Conservation (phyloP, 2,113 vertebrate genomes). For the Perca flavescens region DNA sequence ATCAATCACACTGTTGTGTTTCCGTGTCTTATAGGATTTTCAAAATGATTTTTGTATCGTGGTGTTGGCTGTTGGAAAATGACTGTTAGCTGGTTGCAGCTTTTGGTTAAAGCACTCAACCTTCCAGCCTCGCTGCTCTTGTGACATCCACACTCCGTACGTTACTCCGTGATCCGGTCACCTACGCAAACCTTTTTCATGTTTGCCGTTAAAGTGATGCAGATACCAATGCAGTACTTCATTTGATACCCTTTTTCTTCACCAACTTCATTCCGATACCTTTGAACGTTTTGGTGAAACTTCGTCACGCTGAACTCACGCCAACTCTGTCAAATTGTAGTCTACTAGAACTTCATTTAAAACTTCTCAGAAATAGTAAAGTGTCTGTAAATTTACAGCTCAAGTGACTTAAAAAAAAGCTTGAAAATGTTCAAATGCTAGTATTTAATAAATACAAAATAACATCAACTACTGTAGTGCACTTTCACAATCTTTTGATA, state of each 20-base stretch:
- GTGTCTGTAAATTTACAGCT: not conserved
- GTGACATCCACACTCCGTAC: not conserved
- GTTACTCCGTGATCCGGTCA: not conserved
- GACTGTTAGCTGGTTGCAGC: conserved; percentile 67
- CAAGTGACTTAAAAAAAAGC: not conserved
- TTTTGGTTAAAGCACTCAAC: conserved; percentile 17
- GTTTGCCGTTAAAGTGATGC: no score
- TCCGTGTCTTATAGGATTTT: conserved; percentile 51
- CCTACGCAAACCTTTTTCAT: not conserved
- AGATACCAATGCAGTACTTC: no score
- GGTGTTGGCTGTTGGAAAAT: conserved; percentile 22
- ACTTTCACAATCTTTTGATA: no score
- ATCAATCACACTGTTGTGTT: conserved; percentile 48
- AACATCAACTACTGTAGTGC: no score
- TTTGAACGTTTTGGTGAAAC: no score
- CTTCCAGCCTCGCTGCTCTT: not conserved
- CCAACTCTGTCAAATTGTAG: no score
- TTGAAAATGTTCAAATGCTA: not conserved
- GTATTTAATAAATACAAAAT: no score
- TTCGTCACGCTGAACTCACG: no score
- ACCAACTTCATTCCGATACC: no score
- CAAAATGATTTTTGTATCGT: conserved; percentile 42
- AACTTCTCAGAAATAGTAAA: not conserved
- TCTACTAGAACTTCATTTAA: not conserved
- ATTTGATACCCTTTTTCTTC: no score